Evolutionary conservation across 2,797 vertebrate genomes (phyloP), one percentile per base, ranked within the genome.

Genomic region (Botia kubotai): DNA sequence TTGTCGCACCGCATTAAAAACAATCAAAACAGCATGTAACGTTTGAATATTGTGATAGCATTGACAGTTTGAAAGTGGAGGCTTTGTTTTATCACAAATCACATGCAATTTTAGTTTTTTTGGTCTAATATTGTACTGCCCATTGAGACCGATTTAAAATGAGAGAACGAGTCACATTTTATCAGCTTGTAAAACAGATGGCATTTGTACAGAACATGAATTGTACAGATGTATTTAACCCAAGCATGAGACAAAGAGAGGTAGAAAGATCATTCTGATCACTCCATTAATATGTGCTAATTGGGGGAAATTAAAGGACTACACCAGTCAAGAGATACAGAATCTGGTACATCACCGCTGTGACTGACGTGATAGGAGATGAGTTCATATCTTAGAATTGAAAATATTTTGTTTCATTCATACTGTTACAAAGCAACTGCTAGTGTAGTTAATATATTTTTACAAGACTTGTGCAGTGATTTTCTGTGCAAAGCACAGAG

Each of bases 251-350:
- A 52, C 6, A 53, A 58, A 80, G 66, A 72, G 16, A 77, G 13
- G 39, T 8, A 69, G 46, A 46, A 17, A 14, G n/a, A 16, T 52
- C 50, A 43, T 19, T 68, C 57, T 72, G 58, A n/a, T 81, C 60
- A n/a, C 82, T 76, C 79, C 81, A 85, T 78, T 77, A 83, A 53
- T 60, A 79, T 10, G 74, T 79, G 46, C 55, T 83, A 79, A 87
- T 68, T 84, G 65, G 72, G 50, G 16, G 26, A 72, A 75, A 73
- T 43, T 74, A 72, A 66, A 53, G 23, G 4, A 4, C 4, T 21
- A 65, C 39, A 74, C 65, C 14, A 26, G 66, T 43, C 21, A n/a
- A 68, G 62, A 65, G 69, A 76, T 23, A n/a, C 36, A 73, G 23
- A 60, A 72, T 71, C 66, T 67, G 52, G 66, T 48, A 78, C 2